phyloP scores from a whole-genome alignment of 2,113 vertebrate species.

The Tyto alba region DNA sequence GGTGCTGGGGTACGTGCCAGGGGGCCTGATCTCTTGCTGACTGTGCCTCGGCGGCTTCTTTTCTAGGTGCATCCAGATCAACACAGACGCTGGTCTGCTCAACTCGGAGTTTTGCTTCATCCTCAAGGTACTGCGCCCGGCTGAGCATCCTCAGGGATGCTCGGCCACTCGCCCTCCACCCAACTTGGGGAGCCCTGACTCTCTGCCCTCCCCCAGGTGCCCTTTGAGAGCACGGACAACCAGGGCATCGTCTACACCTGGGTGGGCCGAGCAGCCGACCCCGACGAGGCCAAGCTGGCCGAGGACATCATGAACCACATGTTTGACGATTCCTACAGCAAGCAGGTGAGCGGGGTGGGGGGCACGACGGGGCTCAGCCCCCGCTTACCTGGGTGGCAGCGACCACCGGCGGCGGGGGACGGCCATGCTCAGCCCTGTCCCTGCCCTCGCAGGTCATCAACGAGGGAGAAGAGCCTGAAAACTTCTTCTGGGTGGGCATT shows the following conservation, averaged over 20 bases:
- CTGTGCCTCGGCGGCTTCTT: fast-evolving
- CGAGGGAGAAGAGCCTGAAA: conserved; percentile 95
- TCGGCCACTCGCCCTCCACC: background rate
- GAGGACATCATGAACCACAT: conserved; percentile 97
- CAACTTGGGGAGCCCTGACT: background rate
- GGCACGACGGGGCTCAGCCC: background rate
- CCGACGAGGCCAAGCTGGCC: conserved; percentile 91
- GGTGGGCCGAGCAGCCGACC: conserved; percentile 92
- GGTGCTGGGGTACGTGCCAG: background rate
- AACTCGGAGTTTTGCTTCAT: conserved; percentile 98
- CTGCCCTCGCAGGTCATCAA: conserved; percentile 84
- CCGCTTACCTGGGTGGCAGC: background rate
- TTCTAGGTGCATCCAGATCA: conserved; percentile 92
- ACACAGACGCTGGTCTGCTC: conserved; percentile 88
- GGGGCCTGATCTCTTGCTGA: fast-evolving
- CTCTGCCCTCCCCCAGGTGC: conserved; percentile 76
- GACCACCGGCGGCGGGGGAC: background rate
- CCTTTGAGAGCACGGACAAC: conserved; percentile 97
- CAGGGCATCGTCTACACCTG: conserved; percentile 97
- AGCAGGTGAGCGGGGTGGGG: conserved; percentile 77
- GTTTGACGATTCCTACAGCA: conserved; percentile 96
- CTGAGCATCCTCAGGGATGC: background rate
- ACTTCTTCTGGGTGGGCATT: conserved; percentile 99
- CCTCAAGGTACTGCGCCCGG: conserved; percentile 79
- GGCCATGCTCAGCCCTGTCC: background rate